Conservation (phyloP, 2,888 invertebrate genomes). For the Drosophila nr. medialis region DNA sequence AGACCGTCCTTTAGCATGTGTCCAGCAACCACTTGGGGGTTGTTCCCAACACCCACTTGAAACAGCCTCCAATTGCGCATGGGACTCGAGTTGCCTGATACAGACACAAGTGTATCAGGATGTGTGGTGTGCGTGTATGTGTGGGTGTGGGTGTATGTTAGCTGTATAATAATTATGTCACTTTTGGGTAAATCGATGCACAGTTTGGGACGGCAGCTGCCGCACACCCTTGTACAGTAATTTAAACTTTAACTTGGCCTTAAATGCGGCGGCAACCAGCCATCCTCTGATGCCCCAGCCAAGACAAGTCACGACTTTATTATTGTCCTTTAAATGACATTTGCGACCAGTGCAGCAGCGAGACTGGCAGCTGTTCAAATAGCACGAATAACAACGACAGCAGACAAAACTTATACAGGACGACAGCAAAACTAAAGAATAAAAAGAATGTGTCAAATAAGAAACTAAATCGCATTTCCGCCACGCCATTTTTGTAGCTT, state of each 20-base stretch:
- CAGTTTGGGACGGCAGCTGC: slow-evolving; percentile 44
- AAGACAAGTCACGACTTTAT: slow-evolving; percentile 50
- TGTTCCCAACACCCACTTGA: slow-evolving; percentile 33
- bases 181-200: slow-evolving; percentile 68
- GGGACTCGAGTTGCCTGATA: slow-evolving; percentile 36
- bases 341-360: slow-evolving; percentile 62
- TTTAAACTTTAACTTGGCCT: slow-evolving; percentile 78
- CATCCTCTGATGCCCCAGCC: slow-evolving; percentile 11
- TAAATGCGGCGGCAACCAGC: slow-evolving; percentile 54
- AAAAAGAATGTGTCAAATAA: slow-evolving; percentile 74
- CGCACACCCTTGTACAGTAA: slow-evolving; percentile 63
- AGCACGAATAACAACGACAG: slow-evolving; percentile 5
- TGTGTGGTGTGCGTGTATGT: slow-evolving; percentile 2
- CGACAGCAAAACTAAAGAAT: slow-evolving; percentile 10
- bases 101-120: background rate
- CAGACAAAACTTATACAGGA: slow-evolving; percentile 12
- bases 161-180: slow-evolving; percentile 74
- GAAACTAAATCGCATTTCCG: slow-evolving; percentile 78
- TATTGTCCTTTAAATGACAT: slow-evolving; percentile 79
- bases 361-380: slow-evolving; percentile 25
- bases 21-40: slow-evolving; percentile 62
- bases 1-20: slow-evolving; percentile 53
- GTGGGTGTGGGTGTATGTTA: slow-evolving; percentile 40
- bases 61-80: slow-evolving; percentile 36
- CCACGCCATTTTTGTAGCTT: slow-evolving; percentile 36